Evolutionary conservation across 2,797 vertebrate species (phyloP), one percentile per base, ranked within the genome.

Genomic region (Cyclopterus lumpus): DNA sequence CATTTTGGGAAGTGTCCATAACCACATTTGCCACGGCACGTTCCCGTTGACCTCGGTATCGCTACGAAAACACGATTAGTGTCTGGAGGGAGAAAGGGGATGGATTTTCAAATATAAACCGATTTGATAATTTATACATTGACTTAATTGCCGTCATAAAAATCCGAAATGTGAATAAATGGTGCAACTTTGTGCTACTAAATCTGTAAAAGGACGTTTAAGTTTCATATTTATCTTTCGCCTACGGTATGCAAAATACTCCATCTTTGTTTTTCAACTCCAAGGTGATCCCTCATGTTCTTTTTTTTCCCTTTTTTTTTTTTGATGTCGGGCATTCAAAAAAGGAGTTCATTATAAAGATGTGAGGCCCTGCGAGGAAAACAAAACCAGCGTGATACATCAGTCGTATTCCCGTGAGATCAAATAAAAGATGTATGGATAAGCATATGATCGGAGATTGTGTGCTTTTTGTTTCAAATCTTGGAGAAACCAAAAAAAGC

Each of bases 351-450:
- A 70, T 77, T 69, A 51, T 34, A 65, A 76, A 40, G 73, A 83
- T 65, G 24, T n/a, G 26, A 72, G n/a, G 62, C n/a, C 54, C 62
- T 1, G 79, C 83, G 83, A 86, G 70, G 83, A 86, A 90, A 86
- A 34, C 57, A 83, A 86, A 86, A 81, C 75, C 55, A 57, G 44
- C 78, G 48, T 61, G 69, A 42, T 18, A 4, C 16, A 44, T 55
- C 38, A 54, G 42, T 80, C 73, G 71, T 63, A 51, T 82, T 77
- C 28, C 62, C 69, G 65, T 70, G 67, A 89, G 86, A 86, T 89
- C 78, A 90, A 83, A 85, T 75, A 58, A 67, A 74, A 72, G 48
- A 64, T 69, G 69, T 54, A 79, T 84, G 70, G 59, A 72, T 22
- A 73, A 54, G 36, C 30, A 16, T 67, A 34, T 74, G 69, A 82